phyloP scores from a whole-genome alignment of 2,888 invertebrate genomes.

The Dasypolia templi region DNA sequence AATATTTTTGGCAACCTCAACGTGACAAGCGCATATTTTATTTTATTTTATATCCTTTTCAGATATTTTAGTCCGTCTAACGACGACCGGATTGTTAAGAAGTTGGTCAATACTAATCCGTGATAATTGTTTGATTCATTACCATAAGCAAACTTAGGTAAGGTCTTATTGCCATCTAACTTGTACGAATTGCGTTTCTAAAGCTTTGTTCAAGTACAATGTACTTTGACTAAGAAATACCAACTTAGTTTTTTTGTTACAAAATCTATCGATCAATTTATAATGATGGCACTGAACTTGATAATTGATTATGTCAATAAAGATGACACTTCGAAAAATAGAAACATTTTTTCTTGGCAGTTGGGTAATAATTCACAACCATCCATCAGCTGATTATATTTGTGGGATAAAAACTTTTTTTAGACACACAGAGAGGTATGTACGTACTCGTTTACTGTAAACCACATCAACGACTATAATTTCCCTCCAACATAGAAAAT shows the following conservation, averaged over 20 bases:
- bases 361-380: neutral
- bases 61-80: neutral
- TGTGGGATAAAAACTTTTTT: neutral
- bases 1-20: neutral
- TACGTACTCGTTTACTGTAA: neutral
- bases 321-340: constrained; percentile 6
- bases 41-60: neutral
- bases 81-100: neutral
- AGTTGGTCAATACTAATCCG: neutral
- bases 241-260: neutral
- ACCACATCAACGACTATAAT: constrained; percentile 3
- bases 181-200: neutral
- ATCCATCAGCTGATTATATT: neutral
- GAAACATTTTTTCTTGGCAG: no score
- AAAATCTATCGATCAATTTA: neutral
- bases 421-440: neutral
- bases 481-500: neutral
- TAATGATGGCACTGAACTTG: constrained; percentile 13
- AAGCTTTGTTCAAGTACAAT: neutral
- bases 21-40: neutral
- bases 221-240: neutral
- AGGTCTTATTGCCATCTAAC: neutral
- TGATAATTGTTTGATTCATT: neutral
- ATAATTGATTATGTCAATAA: constrained; percentile 30
- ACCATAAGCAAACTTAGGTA: neutral